Evolutionary conservation across 2,888 invertebrate genomes (phyloP).

Genomic region (Amphipoea lucens): DNA sequence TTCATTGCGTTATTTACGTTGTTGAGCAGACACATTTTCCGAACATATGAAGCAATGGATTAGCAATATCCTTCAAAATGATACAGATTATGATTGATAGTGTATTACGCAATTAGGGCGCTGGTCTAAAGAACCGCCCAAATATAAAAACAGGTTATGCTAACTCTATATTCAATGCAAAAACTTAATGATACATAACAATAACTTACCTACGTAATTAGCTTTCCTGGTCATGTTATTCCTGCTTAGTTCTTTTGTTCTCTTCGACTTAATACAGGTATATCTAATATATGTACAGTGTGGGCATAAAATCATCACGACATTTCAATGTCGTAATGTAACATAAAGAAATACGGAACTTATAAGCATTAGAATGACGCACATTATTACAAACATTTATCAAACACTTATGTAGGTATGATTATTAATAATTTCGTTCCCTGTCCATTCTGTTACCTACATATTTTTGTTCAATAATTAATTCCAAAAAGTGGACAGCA

Average conservation of each 20-base stretch:
- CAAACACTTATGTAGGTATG: slow-evolving; percentile 25
- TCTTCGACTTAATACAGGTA: slow-evolving; percentile 12
- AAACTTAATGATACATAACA: not conserved
- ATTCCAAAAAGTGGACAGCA: not conserved
- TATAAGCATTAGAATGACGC: slow-evolving; percentile 48
- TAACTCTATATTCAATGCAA: not conserved
- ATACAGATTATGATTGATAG: not conserved
- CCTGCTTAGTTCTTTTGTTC: slow-evolving; percentile 27
- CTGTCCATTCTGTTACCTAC: slow-evolving; percentile 8
- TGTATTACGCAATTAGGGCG: not conserved
- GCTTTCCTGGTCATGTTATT: slow-evolving; percentile 1
- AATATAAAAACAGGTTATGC: not conserved
- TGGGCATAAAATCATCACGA: slow-evolving; percentile 61
- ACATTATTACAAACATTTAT: slow-evolving; percentile 32
- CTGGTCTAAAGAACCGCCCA: not conserved
- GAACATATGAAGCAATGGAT: not conserved
- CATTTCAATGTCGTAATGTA: slow-evolving; percentile 64
- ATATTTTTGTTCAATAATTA: slow-evolving; percentile 26
- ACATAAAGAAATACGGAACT: slow-evolving; percentile 68
- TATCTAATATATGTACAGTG: slow-evolving; percentile 5
- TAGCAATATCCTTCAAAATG: not conserved
- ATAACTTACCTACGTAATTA: not conserved
- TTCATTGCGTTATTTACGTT: too few species aligned
- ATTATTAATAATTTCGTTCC: slow-evolving; percentile 53
- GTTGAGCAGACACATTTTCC: not conserved